Percentiles rank a stretch among this genome's conserved stretches.
Conservation (phyloP, 2,797 vertebrate genomes). For the Rhincodon typus region DNA sequence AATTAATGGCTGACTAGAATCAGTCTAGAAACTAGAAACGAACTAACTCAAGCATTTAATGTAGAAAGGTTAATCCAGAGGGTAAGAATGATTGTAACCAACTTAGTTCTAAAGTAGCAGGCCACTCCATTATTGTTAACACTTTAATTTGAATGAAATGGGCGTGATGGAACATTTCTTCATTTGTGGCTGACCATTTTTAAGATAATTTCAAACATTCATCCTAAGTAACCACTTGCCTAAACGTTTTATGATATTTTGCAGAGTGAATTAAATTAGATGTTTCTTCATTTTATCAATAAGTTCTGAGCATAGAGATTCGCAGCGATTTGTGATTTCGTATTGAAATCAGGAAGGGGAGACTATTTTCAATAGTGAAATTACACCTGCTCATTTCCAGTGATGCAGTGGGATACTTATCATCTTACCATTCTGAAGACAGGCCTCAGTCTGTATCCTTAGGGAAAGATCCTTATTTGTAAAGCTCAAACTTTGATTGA, state of each 20-base stretch:
- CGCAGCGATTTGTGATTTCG: not conserved
- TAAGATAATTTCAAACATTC: not conserved
- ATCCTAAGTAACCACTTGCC: not conserved
- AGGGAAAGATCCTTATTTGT: slow-evolving; percentile 20
- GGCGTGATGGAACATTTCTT: not conserved
- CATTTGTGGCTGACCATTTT: not conserved
- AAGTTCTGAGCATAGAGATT: not conserved
- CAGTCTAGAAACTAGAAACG: not conserved
- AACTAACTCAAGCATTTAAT: not conserved
- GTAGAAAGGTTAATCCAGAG: not conserved
- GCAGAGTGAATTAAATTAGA: not conserved
- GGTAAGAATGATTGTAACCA: not conserved
- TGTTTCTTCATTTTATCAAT: not conserved
- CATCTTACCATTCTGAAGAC: not conserved
- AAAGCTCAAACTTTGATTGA: not conserved
- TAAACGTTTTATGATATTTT: not conserved
- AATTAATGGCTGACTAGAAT: not conserved
- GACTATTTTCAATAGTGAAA: not conserved
- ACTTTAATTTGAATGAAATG: not conserved
- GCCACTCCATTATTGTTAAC: not conserved
- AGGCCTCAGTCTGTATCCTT: slow-evolving; percentile 1
- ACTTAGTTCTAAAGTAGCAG: not conserved
- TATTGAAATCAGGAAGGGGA: not conserved
- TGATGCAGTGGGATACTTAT: not conserved
- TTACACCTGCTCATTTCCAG: not conserved